Evolutionary conservation across 2,797 vertebrate genomes (phyloP), one percentile per base, ranked within the genome.

Genomic region (Falco naumanni): DNA sequence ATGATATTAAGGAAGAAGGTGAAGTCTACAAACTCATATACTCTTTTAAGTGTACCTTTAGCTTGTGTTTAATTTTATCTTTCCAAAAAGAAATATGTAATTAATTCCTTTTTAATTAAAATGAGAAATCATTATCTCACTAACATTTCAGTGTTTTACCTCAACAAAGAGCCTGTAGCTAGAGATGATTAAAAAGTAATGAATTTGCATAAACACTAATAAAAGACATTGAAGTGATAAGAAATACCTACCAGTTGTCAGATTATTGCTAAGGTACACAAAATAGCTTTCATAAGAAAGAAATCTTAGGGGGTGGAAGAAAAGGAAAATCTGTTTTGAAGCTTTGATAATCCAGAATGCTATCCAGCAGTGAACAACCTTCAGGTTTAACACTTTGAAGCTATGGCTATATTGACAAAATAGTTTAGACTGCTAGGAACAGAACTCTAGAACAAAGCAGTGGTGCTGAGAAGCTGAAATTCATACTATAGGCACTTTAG

Each of bases 51-150:
- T 31, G 3, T 37, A 45, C 17, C 6, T 81, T 91, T 84, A 63
- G 0, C 6, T 64, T 63, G 7, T 56, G 12, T 88, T 79, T 87
- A 41, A 61, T 82, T 65, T 93, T 88, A 63, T 16, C 7, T 60
- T 84, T 87, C 57, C 5, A 18, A 64, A 84, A 83, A 87, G 4
- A 72, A 83, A 57, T 13, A 11, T 28, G 10, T 50, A 60, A 88
- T 78, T 84, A 74, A 90, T 90, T 89, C 9, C 1, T 84, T 93
- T 89, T 43, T 64, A 81, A 92, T 92, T 84, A 78, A 94, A 95
- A 82, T 59, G 17, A 48, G 53, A 71, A 61, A 17, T 50, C 4
- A 33, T 77, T 59, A 59, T 88, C 80, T 86, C 22, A 8, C 34
- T 64, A 39, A 41, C 6, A 54, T 79, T 75, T 90, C n/a, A 90